phyloP scores from a whole-genome alignment of 2,888 invertebrate genomes.

The Invenusta paracnida region DNA sequence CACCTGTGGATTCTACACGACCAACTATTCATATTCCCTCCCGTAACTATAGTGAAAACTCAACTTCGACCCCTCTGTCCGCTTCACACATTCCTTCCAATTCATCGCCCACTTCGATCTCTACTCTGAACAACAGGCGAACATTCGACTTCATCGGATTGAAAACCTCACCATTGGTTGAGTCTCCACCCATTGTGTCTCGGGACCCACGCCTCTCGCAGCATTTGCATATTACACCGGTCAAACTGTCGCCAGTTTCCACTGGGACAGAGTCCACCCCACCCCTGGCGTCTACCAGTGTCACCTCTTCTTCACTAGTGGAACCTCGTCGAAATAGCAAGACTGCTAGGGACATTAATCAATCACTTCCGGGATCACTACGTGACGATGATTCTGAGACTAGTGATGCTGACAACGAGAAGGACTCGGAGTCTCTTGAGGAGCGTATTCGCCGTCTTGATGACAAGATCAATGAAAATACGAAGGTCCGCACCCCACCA shows the following conservation, averaged over 20 bases:
- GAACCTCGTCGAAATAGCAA: not conserved
- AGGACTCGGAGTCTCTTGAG: conserved; percentile 68
- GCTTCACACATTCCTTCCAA: conserved; percentile 11
- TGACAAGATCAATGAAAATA: conserved; percentile 71
- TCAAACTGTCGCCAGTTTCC: conserved; percentile 15
- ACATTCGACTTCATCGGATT: not conserved
- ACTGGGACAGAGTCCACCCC: not conserved
- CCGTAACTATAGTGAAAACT: not conserved
- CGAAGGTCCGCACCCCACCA: conserved; percentile 40
- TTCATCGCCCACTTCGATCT: not conserved
- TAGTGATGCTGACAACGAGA: conserved; percentile 27
- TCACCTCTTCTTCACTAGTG: not conserved
- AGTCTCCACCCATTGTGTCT: not conserved
- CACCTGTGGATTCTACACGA: not conserved
- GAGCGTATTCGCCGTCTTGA: conserved; percentile 85
- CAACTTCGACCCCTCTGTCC: not conserved
- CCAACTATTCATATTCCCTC: not conserved
- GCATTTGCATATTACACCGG: not conserved
- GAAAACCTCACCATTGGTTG: not conserved
- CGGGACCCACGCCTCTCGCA: not conserved
- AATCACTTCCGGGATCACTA: not conserved
- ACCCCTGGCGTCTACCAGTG: not conserved
- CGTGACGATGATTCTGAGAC: conserved; percentile 30
- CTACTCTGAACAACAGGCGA: not conserved
- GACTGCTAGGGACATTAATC: not conserved